Percentiles rank a stretch among this genome's conserved stretches.
Evolutionary conservation across 2,888 invertebrate genomes (phyloP).

Genomic region (Carcina quercana): DNA sequence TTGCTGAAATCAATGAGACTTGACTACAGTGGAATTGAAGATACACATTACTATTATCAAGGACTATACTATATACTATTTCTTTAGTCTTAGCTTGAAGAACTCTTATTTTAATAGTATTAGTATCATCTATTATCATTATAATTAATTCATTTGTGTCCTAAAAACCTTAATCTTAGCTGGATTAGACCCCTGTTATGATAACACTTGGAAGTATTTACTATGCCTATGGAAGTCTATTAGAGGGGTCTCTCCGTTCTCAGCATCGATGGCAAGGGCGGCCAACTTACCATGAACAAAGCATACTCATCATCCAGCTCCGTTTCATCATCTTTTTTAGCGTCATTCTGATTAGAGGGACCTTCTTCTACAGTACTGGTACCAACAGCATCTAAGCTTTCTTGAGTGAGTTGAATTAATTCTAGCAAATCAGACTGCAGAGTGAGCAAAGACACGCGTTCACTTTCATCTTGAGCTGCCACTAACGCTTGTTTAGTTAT

Average conservation of each 20-base stretch:
- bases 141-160: no score
- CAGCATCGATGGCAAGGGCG: no score
- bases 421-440: conserved; percentile 79
- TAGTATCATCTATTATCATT: no score
- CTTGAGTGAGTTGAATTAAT: conserved; percentile 79
- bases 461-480: conserved; percentile 52
- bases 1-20: conserved; percentile 45
- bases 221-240: no score
- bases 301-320: conserved; percentile 76
- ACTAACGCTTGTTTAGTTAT: conserved; percentile 77
- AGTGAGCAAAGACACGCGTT: conserved; percentile 72
- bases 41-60: no score
- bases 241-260: conserved; percentile 11
- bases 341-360: not conserved
- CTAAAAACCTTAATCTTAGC: no score
- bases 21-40: no score
- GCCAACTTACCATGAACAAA: conserved; percentile 78
- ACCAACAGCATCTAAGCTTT: conserved; percentile 59
- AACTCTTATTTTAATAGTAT: no score
- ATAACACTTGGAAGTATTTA: no score
- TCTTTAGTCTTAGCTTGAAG: no score
- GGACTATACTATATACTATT: no score
- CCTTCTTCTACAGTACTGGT: not conserved
- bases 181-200: no score
- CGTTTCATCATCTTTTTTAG: conserved; percentile 14